Evolutionary conservation across 2,797 vertebrate genomes (phyloP).

Genomic region (Echiichthys vipera): DNA sequence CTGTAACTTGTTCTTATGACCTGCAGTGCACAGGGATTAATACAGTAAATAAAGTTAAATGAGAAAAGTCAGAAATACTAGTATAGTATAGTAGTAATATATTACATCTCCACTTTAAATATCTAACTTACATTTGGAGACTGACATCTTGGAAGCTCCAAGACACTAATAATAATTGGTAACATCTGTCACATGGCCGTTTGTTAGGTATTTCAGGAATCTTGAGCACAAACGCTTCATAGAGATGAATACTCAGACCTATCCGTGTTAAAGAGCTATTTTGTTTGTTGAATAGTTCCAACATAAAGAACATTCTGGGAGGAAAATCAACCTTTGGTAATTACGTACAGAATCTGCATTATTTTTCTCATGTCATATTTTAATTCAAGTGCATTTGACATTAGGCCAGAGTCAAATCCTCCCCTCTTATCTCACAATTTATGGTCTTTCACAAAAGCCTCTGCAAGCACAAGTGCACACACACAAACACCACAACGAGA

Average conservation of each 20-base stretch:
- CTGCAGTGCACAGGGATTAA: neutral
- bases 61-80: no score
- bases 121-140: neutral
- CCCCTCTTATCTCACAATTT: slow-evolving; percentile 8
- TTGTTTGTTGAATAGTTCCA: neutral
- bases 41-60: neutral
- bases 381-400: slow-evolving; percentile 21
- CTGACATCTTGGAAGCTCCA: no score
- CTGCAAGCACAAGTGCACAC: slow-evolving; percentile 9
- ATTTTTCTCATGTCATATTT: slow-evolving; percentile 7
- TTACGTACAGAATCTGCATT: neutral
- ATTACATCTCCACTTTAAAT: neutral
- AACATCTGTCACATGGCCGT: neutral
- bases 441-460: slow-evolving; percentile 18
- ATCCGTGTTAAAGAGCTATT: neutral
- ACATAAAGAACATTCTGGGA: neutral
- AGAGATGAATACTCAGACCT: neutral
- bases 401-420: slow-evolving; percentile 12
- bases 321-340: neutral
- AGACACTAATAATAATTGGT: no score
- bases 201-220: neutral
- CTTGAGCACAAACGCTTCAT: neutral
- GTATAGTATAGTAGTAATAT: no score
- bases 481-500: slow-evolving; percentile 12
- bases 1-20: neutral